Conservation (phyloP, 2,888 invertebrate species). For the Stenchaetothrips biformis region DNA sequence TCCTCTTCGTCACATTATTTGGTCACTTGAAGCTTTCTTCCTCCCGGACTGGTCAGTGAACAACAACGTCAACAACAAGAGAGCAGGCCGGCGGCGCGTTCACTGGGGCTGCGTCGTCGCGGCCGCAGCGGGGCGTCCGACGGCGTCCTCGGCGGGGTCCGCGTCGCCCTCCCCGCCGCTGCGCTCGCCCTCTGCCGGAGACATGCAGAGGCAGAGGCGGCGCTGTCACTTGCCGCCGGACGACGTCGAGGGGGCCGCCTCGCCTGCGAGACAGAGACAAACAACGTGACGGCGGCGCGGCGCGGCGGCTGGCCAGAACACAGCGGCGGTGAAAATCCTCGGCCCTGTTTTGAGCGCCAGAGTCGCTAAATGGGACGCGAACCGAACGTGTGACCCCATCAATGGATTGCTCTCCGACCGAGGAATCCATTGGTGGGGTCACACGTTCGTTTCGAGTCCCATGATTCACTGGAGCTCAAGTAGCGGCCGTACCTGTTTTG, state of each 20-base stretch:
- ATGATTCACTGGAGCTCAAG: neutral
- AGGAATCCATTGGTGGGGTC: too few species aligned
- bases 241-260: neutral
- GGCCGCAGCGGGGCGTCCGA: neutral
- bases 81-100: too few species aligned
- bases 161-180: neutral
- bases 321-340: neutral
- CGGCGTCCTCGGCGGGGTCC: neutral
- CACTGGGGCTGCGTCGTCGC: too few species aligned
- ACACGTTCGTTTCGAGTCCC: too few species aligned
- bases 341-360: neutral
- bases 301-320: too few species aligned
- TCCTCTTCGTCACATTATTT: too few species aligned
- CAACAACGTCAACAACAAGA: too few species aligned
- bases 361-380: too few species aligned
- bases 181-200: slow-evolving; percentile 13
- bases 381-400: too few species aligned
- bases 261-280: neutral
- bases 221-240: slow-evolving; percentile 21
- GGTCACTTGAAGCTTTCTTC: too few species aligned
- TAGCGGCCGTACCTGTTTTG: neutral
- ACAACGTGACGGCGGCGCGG: neutral
- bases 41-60: too few species aligned
- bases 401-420: too few species aligned
- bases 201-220: slow-evolving; percentile 22